Evolutionary conservation across 2,113 vertebrate species (phyloP).

Genomic region (Psittacula cyanocephala): DNA sequence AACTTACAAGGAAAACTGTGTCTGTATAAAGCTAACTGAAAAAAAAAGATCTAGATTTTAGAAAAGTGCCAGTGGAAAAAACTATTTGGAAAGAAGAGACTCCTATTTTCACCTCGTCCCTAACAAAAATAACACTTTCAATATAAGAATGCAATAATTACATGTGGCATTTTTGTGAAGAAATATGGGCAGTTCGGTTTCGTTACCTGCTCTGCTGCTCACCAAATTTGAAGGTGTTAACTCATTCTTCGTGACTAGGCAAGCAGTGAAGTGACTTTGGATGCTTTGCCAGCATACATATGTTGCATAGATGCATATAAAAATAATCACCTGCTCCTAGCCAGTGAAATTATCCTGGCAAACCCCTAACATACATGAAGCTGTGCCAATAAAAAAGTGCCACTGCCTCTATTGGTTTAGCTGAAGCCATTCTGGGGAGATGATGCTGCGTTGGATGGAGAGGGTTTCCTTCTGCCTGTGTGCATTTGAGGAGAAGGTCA

Average conservation of each 20-base stretch:
- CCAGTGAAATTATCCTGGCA: conserved; percentile 27
- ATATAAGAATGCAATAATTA: not conserved
- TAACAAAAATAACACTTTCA: not conserved
- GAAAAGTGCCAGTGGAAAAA: not conserved
- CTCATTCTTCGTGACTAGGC: not conserved
- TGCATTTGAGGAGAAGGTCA: not conserved
- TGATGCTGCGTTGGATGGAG: not conserved
- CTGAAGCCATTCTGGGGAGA: not conserved
- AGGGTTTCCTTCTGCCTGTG: conserved; percentile 18
- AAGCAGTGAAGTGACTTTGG: not conserved
- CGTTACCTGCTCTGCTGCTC: not conserved
- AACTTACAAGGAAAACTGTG: not conserved
- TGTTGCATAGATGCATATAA: conserved; percentile 27
- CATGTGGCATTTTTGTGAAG: not conserved
- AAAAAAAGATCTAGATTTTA: not conserved
- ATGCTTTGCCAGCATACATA: conserved; percentile 17
- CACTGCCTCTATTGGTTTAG: not conserved
- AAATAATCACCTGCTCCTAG: conserved; percentile 5
- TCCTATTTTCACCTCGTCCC: not conserved
- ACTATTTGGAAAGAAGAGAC: not conserved
- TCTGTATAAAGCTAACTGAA: not conserved
- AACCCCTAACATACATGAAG: not conserved
- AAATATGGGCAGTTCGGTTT: not conserved
- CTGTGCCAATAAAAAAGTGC: not conserved
- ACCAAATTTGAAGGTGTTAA: not conserved